Evolutionary conservation across 2,113 vertebrate species (phyloP).

Genomic region (Motacilla tschutschensis): DNA sequence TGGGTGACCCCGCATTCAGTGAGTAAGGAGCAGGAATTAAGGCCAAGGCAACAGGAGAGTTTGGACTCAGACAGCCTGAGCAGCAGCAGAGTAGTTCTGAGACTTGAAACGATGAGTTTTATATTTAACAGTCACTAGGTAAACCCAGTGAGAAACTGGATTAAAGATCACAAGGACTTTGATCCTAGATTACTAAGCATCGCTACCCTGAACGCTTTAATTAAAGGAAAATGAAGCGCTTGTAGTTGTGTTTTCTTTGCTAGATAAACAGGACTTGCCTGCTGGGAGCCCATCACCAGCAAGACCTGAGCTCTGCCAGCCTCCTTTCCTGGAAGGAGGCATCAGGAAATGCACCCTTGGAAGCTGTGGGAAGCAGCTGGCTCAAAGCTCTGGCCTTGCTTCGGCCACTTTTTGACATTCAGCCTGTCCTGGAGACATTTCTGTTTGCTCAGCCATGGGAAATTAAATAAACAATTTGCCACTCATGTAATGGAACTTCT

Average conservation of each 20-base stretch:
- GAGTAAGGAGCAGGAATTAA: neutral
- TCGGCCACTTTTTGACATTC: neutral
- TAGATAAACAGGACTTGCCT: slow-evolving; percentile 65
- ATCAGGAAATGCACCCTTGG: neutral
- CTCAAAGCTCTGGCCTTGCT: neutral
- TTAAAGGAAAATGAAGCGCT: slow-evolving; percentile 55
- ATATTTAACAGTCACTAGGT: slow-evolving; percentile 5
- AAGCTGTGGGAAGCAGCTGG: neutral
- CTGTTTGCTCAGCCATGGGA: neutral
- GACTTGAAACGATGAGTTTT: neutral
- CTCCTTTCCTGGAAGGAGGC: slow-evolving; percentile 8
- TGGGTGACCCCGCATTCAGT: neutral
- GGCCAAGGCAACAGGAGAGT: neutral
- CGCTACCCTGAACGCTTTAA: slow-evolving; percentile 21
- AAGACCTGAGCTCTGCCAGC: slow-evolving; percentile 2
- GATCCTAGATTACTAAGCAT: slow-evolving; percentile 65
- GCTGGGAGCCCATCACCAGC: slow-evolving; percentile 11
- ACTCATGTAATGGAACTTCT: neutral
- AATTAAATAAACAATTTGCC: neutral
- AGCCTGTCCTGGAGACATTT: neutral
- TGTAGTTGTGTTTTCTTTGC: slow-evolving; percentile 46
- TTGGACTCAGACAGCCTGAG: neutral
- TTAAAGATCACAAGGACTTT: slow-evolving; percentile 63
- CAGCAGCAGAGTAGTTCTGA: neutral
- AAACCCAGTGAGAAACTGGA: slow-evolving; percentile 36